phyloP scores from a whole-genome alignment of 2,113 vertebrate genomes.

The Amphilophus citrinellus region DNA sequence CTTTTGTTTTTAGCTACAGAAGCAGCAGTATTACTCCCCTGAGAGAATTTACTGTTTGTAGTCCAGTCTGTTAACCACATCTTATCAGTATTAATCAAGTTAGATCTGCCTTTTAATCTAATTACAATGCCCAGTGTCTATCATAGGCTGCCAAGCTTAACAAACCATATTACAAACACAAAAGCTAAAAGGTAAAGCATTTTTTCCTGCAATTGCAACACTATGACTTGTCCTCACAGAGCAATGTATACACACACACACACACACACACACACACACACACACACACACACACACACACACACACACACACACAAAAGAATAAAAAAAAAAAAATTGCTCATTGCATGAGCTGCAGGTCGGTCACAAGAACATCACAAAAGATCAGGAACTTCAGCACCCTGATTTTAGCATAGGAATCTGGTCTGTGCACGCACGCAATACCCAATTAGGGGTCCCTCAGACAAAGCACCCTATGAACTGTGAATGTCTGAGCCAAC shows the following conservation, averaged over 20 bases:
- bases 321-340: not conserved
- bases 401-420: conserved; percentile 64
- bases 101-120: conserved; percentile 26
- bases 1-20: conserved; percentile 58
- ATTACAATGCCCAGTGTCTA: conserved; percentile 13
- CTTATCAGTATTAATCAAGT: conserved; percentile 25
- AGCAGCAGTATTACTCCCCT: conserved; percentile 20
- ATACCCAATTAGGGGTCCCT: conserved; percentile 55
- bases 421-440: conserved; percentile 50
- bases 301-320: not conserved
- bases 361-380: conserved; percentile 34
- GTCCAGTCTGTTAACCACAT: conserved; percentile 16
- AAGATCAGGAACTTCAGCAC: conserved; percentile 61
- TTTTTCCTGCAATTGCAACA: not conserved
- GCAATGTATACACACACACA: not conserved
- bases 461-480: conserved; percentile 61
- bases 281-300: no score
- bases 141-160: not conserved
- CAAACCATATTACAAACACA: not conserved
- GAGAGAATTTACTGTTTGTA: conserved; percentile 50
- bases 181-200: not conserved
- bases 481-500: conserved; percentile 42
- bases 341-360: not conserved
- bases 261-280: no score
- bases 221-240: not conserved